phyloP scores from a whole-genome alignment of 23 tunicate species.

The Oikopleura vanhoeffeni region DNA sequence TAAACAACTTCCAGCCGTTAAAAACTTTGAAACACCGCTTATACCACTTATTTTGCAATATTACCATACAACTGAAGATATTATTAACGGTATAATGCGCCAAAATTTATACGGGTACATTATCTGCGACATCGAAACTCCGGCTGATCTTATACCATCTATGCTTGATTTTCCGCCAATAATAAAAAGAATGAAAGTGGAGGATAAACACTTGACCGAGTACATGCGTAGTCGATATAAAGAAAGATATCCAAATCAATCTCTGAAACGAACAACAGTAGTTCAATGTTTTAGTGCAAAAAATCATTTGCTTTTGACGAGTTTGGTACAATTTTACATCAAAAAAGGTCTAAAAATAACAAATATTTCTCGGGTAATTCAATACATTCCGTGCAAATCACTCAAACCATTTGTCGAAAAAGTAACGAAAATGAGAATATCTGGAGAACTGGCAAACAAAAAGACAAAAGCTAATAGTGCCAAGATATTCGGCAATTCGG shows the following conservation, averaged over 20 bases:
- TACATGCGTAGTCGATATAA: neutral
- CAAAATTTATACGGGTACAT: neutral
- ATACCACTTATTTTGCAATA: neutral
- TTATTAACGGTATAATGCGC: neutral
- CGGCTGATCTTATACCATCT: neutral
- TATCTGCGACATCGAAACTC: neutral
- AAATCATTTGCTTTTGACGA: neutral
- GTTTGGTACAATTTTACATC: neutral
- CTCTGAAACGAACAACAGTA: neutral
- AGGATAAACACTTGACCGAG: neutral
- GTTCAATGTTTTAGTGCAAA: neutral
- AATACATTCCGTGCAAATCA: neutral
- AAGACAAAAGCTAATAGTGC: neutral
- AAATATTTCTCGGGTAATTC: neutral
- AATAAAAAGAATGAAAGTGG: neutral
- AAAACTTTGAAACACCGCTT: neutral
- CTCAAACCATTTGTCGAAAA: neutral
- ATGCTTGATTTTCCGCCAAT: neutral
- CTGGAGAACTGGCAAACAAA: neutral
- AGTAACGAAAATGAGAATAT: neutral
- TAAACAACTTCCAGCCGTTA: neutral
- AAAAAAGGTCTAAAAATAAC: neutral
- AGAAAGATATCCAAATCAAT: neutral
- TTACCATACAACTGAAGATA: neutral
- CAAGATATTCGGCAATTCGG: neutral